phyloP scores from a whole-genome alignment of 2,888 invertebrate species.

The Eledone cirrhosa region DNA sequence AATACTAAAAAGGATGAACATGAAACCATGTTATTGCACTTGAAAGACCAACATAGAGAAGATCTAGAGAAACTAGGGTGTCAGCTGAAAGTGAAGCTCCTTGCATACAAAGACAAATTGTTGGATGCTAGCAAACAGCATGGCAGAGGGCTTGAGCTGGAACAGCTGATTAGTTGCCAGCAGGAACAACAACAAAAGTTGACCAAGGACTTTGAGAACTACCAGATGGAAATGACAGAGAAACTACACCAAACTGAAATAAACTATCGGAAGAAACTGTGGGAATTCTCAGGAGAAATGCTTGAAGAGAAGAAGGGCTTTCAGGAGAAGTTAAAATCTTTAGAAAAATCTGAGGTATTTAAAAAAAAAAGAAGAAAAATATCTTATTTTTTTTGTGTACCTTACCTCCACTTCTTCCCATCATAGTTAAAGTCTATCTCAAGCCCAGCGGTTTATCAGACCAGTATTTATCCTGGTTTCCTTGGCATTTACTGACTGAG shows the following conservation, averaged over 20 bases:
- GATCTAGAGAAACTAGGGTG: slow-evolving; percentile 61
- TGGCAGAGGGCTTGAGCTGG: slow-evolving; percentile 50
- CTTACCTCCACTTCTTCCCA: no score
- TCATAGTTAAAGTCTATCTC: no score
- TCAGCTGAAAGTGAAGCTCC: slow-evolving; percentile 61
- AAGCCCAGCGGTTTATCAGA: no score
- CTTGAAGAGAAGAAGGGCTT: slow-evolving; percentile 58
- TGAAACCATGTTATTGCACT: slow-evolving; percentile 58
- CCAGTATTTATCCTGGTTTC: no score
- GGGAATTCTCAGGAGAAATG: slow-evolving; percentile 60
- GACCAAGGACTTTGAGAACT: slow-evolving; percentile 52
- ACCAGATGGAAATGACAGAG: slow-evolving; percentile 52
- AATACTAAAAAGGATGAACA: slow-evolving; percentile 67
- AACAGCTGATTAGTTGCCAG: slow-evolving; percentile 51
- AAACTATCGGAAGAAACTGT: slow-evolving; percentile 56
- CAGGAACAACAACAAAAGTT: slow-evolving; percentile 50
- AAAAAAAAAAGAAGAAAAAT: no score
- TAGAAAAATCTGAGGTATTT: slow-evolving; percentile 35
- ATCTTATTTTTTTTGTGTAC: no score
- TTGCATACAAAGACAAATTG: slow-evolving; percentile 50
- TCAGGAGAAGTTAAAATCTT: slow-evolving; percentile 56
- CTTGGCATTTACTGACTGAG: no score
- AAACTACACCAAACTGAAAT: slow-evolving; percentile 53
- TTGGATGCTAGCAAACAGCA: slow-evolving; percentile 49
- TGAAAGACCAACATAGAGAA: slow-evolving; percentile 64